Base-by-base conservation (phyloP, 1,140 invertebrate genomes). In the Sinonovacula constricta region DNA sequence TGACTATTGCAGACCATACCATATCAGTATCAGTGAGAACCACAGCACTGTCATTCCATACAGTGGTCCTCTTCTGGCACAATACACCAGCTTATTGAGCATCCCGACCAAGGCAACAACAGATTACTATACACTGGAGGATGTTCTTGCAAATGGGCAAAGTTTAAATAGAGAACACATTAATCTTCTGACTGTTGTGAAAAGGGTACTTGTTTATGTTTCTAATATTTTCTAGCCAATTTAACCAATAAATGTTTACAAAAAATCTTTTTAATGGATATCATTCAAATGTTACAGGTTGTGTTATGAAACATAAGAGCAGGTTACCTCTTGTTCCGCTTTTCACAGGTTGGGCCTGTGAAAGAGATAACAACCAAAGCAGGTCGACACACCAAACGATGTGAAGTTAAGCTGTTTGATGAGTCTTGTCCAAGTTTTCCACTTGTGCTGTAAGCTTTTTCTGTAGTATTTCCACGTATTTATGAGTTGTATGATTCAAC, bases 81-180 rank as follows among this genome's bases (percentile, higher is more conserved):
- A 66, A 4, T 89, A 82, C 69, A 57, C 45, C n/a, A 51, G 28
- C 30, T 71, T 88, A 7, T 62, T 82, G 39, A 80, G 85, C 53
- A 49, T 88, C 0, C 89, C 89, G 39, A 86, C 82, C 28, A 87
- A 87, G 74, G 71, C 87, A 15, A 84, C 68, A 63, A 88, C 85
- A 83, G 88, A 90, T 62, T 89, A 84, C 67, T 89, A 89, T 72
- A 89, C 87, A 10, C 77, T 90, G 18, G 87, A 86, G 45, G 89
- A 90, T 76, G 83, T 90, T 26, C 65, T 83, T 31, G 84, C 84
- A 28, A 89, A 89, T 85, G 89, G 88, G 10, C 86, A 86, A 59
- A 67, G 31, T 18, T 77, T 90, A 10, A 81, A 86, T 81, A 86
- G 85, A 18, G 87, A 89, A 78, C 81, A 86, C 65, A 80, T 90